phyloP scores from a whole-genome alignment of 2,113 vertebrate genomes.

The Sitta europaea region DNA sequence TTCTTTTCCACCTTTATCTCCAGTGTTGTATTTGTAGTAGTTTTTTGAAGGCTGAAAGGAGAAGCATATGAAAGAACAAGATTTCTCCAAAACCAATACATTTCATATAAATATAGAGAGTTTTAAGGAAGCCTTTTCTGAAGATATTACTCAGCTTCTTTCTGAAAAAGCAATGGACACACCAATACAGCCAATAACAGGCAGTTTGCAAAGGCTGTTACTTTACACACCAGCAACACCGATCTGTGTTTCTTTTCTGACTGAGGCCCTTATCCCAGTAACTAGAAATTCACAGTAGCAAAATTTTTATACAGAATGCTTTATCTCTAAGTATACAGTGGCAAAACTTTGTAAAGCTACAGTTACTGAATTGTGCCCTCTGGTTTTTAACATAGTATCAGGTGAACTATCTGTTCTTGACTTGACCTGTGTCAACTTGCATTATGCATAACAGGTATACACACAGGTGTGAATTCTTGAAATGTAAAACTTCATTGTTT shows the following conservation, averaged over 20 bases:
- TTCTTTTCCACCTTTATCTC: not conserved
- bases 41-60: not conserved
- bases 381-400: not conserved
- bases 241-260: not conserved
- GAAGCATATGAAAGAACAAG: not conserved
- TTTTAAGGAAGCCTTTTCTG: not conserved
- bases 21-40: not conserved
- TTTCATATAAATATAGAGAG: not conserved
- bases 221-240: not conserved
- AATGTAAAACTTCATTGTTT: not conserved
- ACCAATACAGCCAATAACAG: rapidly evolving
- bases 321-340: not conserved
- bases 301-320: not conserved
- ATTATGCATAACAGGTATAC: not conserved
- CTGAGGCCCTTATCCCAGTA: not conserved
- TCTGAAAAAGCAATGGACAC: not conserved
- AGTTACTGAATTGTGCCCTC: not conserved
- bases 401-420: not conserved
- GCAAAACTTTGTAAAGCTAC: not conserved
- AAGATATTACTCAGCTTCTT: not conserved
- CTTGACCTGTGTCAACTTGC: not conserved
- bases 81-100: not conserved
- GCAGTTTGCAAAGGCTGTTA: not conserved
- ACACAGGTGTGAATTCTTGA: not conserved
- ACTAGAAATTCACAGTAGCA: not conserved